Conservation (phyloP, 2,797 vertebrate genomes). For the Gambelia wislizenii region DNA sequence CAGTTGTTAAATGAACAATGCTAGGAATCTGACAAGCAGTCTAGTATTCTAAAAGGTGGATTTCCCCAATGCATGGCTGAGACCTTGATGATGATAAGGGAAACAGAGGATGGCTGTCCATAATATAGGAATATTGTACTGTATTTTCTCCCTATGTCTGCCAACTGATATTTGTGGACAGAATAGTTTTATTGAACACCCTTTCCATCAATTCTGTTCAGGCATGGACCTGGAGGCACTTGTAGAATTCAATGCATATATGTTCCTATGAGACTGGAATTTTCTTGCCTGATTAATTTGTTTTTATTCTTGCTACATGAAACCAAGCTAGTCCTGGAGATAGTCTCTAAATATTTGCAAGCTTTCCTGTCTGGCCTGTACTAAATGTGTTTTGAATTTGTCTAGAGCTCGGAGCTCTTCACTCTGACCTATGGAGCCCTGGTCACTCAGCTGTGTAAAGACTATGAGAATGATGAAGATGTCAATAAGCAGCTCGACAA, state of each 20-base stretch:
- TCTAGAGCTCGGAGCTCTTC: constrained; percentile 97
- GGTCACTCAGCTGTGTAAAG: constrained; percentile 98
- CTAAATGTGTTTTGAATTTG: constrained; percentile 65
- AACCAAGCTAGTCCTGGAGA: constrained; percentile 17
- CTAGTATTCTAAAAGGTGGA: not conserved
- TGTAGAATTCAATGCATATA: constrained; percentile 25
- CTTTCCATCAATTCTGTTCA: not conserved
- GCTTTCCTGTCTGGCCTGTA: not conserved
- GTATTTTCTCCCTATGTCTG: not conserved
- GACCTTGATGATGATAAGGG: not conserved
- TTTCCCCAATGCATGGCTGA: not conserved
- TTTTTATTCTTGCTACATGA: not conserved
- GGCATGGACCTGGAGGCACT: not conserved
- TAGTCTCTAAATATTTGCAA: not conserved
- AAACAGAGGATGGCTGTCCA: not conserved
- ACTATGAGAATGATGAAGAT: constrained; percentile 98
- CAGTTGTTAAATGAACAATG: not conserved
- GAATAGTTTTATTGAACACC: not conserved
- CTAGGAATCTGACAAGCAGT: not conserved
- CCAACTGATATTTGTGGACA: not conserved
- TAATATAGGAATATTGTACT: not conserved
- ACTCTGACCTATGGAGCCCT: constrained; percentile 96
- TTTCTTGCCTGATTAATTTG: constrained; percentile 26
- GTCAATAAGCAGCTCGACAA: constrained; percentile 99
- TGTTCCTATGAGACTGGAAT: constrained; percentile 36